These are phyloP conservation scores for Falco punctatus DNA, from an alignment of 2,113 vertebrate genomes.

Conservation along the genomic window DNA sequence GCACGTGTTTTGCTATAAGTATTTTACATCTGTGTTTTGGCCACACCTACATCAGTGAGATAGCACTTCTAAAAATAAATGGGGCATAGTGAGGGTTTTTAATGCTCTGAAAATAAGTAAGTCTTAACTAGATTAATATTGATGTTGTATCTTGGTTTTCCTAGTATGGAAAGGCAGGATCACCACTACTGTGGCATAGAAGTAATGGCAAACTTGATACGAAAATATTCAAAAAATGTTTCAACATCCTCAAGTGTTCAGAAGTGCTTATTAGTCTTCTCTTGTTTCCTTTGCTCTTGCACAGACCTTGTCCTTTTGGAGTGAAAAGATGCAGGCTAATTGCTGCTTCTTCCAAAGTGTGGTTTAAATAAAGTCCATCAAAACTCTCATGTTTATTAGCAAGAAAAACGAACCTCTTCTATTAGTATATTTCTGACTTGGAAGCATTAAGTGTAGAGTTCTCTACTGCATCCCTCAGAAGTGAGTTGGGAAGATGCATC, in stretches of 20 bases:
- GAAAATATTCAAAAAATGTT: not conserved
- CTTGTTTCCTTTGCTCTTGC: not conserved
- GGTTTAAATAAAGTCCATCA: not conserved
- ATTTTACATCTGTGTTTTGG: not conserved
- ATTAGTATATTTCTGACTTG: not conserved
- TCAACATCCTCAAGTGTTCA: not conserved
- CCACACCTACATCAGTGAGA: not conserved
- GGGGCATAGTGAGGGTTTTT: not conserved
- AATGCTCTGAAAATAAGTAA: not conserved
- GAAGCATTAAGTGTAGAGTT: not conserved
- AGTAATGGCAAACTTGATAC: not conserved
- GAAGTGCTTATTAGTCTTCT: not conserved
- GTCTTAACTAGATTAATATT: too few species aligned
- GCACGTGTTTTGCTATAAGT: not conserved
- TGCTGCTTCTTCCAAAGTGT: not conserved
- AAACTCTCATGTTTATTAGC: not conserved
- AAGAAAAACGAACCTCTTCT: not conserved
- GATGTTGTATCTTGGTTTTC: not conserved
- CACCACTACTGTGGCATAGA: not conserved
- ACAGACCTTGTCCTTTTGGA: not conserved
- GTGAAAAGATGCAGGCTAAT: not conserved
- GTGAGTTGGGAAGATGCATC: fast-evolving
- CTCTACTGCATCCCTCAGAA: not conserved
- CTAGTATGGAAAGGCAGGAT: not conserved
- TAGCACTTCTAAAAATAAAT: not conserved